These are phyloP conservation scores for Dolichallabes microphthalmus DNA, from an alignment of 2,113 vertebrate species.

Conservation along the genomic window DNA sequence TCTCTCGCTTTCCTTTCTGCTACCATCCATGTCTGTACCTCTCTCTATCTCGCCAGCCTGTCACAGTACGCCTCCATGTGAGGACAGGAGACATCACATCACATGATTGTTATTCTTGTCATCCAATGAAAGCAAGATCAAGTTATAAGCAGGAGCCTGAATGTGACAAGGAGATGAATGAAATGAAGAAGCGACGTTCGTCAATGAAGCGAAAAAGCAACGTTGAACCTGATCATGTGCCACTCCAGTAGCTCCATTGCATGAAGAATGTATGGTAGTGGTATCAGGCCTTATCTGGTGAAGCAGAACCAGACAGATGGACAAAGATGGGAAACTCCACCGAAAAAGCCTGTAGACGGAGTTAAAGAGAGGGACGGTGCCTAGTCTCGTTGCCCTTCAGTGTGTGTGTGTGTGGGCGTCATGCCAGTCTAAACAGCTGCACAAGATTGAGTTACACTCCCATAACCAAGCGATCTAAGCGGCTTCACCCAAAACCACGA, in stretches of 20 bases:
- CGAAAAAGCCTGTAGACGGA: neutral
- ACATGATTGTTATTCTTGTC: neutral
- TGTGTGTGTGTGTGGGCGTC: conserved; percentile 49
- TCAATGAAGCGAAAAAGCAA: too few relatives aligned
- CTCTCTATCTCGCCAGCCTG: neutral
- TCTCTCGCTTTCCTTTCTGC: neutral
- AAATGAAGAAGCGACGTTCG: neutral
- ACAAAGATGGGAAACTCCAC: conserved; percentile 18
- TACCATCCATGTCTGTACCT: neutral
- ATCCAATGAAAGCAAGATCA: neutral
- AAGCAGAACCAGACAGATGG: neutral
- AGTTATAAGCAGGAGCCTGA: neutral
- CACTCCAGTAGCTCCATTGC: too few relatives aligned
- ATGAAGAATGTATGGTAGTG: too few relatives aligned
- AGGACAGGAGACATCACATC: neutral
- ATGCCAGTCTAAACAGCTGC: conserved; percentile 68
- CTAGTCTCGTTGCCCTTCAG: conserved; percentile 63
- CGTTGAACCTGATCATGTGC: too few relatives aligned
- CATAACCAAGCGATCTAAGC: conserved; percentile 22
- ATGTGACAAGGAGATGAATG: neutral
- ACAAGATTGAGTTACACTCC: conserved; percentile 62
- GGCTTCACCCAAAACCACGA: neutral
- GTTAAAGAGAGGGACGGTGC: conserved; percentile 36
- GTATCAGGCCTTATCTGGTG: neutral
- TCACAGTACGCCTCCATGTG: neutral